These are phyloP conservation scores for Ellobium chinense DNA, from an alignment of 2,888 invertebrate genomes.

Conservation along the genomic window DNA sequence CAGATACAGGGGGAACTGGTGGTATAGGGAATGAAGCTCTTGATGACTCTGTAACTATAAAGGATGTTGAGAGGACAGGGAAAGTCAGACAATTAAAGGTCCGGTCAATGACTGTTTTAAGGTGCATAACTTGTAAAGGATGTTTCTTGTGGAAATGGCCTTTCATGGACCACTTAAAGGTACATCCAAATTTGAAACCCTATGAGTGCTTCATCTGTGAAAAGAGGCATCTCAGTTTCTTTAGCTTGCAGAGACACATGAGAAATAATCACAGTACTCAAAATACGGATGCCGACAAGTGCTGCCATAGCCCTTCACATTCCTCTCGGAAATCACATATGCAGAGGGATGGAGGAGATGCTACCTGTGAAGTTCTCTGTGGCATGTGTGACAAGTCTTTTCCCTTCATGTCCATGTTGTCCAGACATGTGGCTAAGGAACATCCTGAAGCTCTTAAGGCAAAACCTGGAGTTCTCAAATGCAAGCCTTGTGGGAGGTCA, in stretches of 20 bases:
- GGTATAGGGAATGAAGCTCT: background rate
- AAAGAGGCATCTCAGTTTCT: background rate
- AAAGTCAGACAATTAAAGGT: background rate
- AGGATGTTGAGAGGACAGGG: background rate
- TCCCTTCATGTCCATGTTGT: background rate
- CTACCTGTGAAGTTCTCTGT: background rate
- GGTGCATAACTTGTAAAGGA: constrained; percentile 1
- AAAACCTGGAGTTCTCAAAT: background rate
- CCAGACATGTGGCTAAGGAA: background rate
- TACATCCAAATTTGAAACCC: constrained; percentile 1
- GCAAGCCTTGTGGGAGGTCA: constrained; percentile 1
- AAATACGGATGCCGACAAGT: too few species aligned
- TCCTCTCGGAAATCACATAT: background rate
- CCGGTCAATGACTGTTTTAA: background rate
- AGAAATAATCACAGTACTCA: background rate
- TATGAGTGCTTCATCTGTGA: background rate
- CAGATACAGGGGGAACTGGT: background rate
- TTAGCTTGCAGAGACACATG: background rate
- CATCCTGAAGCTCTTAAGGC: background rate
- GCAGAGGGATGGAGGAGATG: background rate
- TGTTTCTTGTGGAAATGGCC: constrained; percentile 9
- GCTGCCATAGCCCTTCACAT: background rate
- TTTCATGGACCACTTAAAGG: constrained; percentile 4
- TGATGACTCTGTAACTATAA: background rate
- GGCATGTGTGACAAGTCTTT: background rate